phyloP scores from a whole-genome alignment of 2,113 vertebrate species.

The Sceloporus undulatus region DNA sequence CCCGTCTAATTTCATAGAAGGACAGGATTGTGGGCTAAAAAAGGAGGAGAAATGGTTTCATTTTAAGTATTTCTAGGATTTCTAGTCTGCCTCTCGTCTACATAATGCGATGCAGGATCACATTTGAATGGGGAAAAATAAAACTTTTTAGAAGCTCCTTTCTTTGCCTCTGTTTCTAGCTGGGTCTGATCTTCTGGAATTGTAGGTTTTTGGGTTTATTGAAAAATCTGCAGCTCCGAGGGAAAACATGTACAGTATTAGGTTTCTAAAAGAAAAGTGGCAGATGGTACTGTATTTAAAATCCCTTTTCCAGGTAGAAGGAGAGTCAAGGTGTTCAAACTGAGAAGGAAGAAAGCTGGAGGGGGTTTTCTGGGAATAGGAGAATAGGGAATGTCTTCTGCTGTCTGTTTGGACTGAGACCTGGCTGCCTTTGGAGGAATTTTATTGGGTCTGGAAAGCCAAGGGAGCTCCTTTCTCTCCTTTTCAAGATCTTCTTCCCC shows the following conservation, averaged over 20 bases:
- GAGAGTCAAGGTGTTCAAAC: neutral
- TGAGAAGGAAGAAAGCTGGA: neutral
- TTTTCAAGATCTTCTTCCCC: slow-evolving; percentile 31
- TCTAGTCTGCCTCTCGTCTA: no score
- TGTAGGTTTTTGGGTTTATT: neutral
- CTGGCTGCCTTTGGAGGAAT: slow-evolving; percentile 46
- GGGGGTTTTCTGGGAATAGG: slow-evolving; percentile 3
- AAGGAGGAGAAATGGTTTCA: neutral
- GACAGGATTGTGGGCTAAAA: slow-evolving; percentile 2
- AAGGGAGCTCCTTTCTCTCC: slow-evolving; percentile 49
- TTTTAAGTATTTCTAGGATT: no score
- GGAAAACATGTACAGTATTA: neutral
- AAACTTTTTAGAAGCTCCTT: neutral
- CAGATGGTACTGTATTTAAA: no score
- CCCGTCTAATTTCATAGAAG: neutral
- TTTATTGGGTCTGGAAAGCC: slow-evolving; percentile 60
- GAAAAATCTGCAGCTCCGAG: neutral
- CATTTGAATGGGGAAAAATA: no score
- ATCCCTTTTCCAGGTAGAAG: no score
- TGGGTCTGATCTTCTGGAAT: neutral
- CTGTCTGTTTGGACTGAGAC: neutral
- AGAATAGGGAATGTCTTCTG: slow-evolving; percentile 33
- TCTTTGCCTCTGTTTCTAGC: fast-evolving
- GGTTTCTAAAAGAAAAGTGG: no score
- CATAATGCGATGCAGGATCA: no score